Conservation (phyloP, 2,888 invertebrate species). For the Girardia tigrina region DNA sequence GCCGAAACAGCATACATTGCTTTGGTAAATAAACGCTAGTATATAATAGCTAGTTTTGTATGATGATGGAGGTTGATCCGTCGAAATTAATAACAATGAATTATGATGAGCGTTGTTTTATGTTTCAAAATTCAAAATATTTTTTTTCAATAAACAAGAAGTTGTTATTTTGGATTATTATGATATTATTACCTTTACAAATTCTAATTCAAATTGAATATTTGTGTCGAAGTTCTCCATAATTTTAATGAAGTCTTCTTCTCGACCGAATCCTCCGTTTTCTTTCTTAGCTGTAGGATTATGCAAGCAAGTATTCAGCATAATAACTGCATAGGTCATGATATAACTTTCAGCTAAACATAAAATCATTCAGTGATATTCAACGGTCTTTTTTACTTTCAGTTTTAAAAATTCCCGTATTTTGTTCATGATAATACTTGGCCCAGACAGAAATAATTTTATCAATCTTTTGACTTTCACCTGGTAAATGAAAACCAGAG, state of each 20-base stretch:
- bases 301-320: constrained; percentile 28
- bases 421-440: constrained; percentile 24
- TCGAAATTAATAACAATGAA: too few species aligned
- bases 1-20: too few species aligned
- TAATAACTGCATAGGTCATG: constrained; percentile 31
- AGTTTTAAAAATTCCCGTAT: not conserved
- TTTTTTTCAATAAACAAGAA: too few species aligned
- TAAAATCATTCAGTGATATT: not conserved
- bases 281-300: constrained; percentile 31
- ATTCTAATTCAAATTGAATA: not conserved
- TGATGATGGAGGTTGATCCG: too few species aligned
- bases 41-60: too few species aligned
- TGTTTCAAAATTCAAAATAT: too few species aligned
- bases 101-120: too few species aligned
- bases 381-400: not conserved
- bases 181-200: not conserved
- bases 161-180: too few species aligned
- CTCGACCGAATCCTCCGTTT: not conserved
- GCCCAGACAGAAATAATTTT: constrained; percentile 3
- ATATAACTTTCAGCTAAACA: constrained; percentile 28
- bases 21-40: too few species aligned
- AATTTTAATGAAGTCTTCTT: not conserved
- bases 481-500: not conserved
- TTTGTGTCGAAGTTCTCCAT: not conserved
- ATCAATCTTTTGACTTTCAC: constrained; percentile 33